A percentile compares a stretch with the other conserved stretches of the same genome.
Evolutionary conservation across 2,888 invertebrate genomes (phyloP).

Genomic region (Leptopilina myrica): DNA sequence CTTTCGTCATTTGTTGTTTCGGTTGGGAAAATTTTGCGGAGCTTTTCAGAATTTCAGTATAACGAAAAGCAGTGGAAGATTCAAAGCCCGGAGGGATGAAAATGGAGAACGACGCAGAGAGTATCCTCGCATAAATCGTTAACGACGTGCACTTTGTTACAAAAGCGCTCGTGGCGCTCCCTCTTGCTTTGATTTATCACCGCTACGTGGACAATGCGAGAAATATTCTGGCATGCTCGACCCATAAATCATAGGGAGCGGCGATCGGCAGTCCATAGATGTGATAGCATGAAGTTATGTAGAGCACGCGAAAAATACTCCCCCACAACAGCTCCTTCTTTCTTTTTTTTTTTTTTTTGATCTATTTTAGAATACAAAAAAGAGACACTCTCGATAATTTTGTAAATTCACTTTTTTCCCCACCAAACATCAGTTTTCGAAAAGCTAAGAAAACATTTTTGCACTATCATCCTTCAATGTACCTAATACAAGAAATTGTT

Average conservation of each 20-base stretch:
- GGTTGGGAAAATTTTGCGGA: conserved; percentile 11
- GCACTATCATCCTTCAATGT: too few relatives aligned
- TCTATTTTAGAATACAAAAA: not conserved
- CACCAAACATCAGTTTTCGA: too few relatives aligned
- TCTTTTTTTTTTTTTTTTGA: too few relatives aligned
- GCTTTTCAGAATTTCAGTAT: conserved; percentile 25
- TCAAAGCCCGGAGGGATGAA: conserved; percentile 20
- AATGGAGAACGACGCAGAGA: conserved; percentile 56
- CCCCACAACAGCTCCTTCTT: too few relatives aligned
- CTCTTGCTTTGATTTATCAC: conserved; percentile 69
- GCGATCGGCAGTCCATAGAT: conserved; percentile 40
- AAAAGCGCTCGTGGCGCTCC: conserved; percentile 55
- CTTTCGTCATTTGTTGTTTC: conserved; percentile 29
- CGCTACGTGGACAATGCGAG: conserved; percentile 72
- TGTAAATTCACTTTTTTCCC: not conserved
- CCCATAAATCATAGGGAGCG: conserved; percentile 66
- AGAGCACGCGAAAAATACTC: conserved; percentile 5
- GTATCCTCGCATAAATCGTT: conserved; percentile 69
- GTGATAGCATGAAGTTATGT: conserved; percentile 13
- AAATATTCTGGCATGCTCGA: conserved; percentile 71
- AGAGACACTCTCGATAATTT: not conserved
- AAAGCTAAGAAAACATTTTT: too few relatives aligned
- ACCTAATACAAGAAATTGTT: too few relatives aligned
- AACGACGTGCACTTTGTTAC: conserved; percentile 69
- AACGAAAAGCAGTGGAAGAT: conserved; percentile 49